Evolutionary conservation across 2,113 vertebrate genomes (phyloP).

Genomic region (Pterocles orientalis): DNA sequence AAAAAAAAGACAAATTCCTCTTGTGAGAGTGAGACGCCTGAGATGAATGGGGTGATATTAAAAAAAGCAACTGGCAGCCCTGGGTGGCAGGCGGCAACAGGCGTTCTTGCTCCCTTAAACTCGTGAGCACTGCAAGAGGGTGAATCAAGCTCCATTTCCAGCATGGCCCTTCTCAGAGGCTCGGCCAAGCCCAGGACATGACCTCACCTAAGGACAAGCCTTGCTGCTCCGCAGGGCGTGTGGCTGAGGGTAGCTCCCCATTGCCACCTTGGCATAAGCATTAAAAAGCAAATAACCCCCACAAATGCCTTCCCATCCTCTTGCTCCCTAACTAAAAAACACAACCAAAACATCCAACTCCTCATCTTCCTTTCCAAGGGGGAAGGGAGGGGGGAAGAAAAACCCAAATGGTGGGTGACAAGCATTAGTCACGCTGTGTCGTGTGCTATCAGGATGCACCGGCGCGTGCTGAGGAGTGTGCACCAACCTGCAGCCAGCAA

Average conservation of each 20-base stretch:
- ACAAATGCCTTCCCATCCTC: background rate
- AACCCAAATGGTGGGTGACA: accelerated
- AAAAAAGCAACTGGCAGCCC: background rate
- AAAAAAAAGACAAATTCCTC: background rate
- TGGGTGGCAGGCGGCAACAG: background rate
- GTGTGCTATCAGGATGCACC: accelerated
- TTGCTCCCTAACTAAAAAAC: background rate
- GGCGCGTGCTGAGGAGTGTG: background rate
- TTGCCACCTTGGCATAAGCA: accelerated
- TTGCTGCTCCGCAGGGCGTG: accelerated
- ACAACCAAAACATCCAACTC: background rate
- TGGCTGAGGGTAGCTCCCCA: background rate
- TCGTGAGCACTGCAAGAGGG: accelerated
- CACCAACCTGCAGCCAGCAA: background rate
- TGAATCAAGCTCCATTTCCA: background rate
- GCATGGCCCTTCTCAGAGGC: background rate
- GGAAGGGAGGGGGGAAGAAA: no score
- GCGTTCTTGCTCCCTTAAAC: background rate
- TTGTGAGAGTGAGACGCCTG: accelerated
- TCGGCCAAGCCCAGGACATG: accelerated
- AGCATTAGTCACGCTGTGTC: background rate
- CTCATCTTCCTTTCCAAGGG: accelerated
- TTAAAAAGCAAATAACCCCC: background rate
- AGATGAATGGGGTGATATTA: background rate
- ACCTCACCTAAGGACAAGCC: background rate